These are phyloP conservation scores for Drosophila navojoa DNA, from an alignment of 1,140 invertebrate species.

Conservation along the genomic window DNA sequence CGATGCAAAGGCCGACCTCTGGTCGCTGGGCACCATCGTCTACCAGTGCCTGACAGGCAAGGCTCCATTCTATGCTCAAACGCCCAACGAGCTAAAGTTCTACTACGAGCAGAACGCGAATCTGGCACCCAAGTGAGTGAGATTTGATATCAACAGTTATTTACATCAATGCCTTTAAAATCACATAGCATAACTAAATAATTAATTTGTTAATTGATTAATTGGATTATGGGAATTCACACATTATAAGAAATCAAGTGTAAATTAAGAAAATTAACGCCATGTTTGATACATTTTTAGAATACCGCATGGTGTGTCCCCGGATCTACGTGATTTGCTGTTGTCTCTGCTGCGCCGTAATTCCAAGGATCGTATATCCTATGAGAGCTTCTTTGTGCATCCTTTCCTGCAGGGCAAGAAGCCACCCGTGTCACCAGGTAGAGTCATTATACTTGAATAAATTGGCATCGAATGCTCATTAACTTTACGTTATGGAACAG, in stretches of 20 bases:
- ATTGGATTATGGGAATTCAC: too few relatives aligned
- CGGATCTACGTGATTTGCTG: conserved; percentile 94
- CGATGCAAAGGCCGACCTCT: conserved; percentile 99
- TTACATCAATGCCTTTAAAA: too few relatives aligned
- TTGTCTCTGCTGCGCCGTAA: conserved; percentile 95
- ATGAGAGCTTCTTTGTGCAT: conserved; percentile 97
- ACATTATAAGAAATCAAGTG: background rate
- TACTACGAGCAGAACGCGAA: conserved; percentile 99
- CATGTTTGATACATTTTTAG: conserved; percentile 84
- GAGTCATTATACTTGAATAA: background rate
- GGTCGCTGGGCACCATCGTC: conserved; percentile 99
- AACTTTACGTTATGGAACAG: conserved; percentile 44
- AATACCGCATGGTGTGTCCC: conserved; percentile 96
- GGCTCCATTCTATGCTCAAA: conserved; percentile 98
- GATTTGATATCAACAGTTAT: too few relatives aligned
- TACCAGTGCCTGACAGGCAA: conserved; percentile 99
- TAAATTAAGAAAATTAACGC: too few relatives aligned
- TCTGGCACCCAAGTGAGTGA: conserved; percentile 94
- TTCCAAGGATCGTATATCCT: conserved; percentile 97
- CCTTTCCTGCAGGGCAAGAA: conserved; percentile 91
- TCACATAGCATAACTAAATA: too few relatives aligned
- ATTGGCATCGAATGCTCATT: background rate
- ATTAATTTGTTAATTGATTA: too few relatives aligned
- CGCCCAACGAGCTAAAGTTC: conserved; percentile 98
- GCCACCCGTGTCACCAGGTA: conserved; percentile 83